Evolutionary conservation across 2,113 vertebrate genomes (phyloP).

Genomic region (Rana temporaria): DNA sequence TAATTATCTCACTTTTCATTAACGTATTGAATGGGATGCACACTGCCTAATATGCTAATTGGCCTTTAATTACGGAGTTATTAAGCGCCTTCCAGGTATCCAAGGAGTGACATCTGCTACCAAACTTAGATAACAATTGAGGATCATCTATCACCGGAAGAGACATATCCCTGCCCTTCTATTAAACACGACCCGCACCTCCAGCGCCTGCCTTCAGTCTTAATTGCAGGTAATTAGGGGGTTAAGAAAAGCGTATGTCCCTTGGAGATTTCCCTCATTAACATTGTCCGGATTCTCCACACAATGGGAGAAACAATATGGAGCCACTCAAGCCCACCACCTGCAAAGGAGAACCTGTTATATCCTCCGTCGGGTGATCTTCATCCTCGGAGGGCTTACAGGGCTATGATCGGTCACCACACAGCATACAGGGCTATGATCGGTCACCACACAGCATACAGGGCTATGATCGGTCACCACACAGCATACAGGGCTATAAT

Average conservation of each 20-base stretch:
- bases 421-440: too few relatives aligned
- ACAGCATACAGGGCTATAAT: too few relatives aligned
- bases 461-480: too few relatives aligned
- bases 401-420: too few relatives aligned
- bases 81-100: conserved; percentile 69
- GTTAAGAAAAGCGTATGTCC: conserved; percentile 27
- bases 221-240: conserved; percentile 23
- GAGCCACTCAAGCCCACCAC: too few relatives aligned
- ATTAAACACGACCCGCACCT: not conserved
- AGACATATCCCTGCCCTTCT: not conserved
- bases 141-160: conserved; percentile 43
- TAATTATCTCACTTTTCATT: conserved; percentile 72
- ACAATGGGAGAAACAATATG: too few relatives aligned
- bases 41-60: conserved; percentile 74
- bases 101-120: conserved; percentile 66
- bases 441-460: too few relatives aligned
- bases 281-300: too few relatives aligned
- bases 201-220: not conserved
- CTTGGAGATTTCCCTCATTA: too few relatives aligned
- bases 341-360: too few relatives aligned
- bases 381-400: too few relatives aligned
- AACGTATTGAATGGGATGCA: conserved; percentile 66
- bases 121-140: conserved; percentile 57
- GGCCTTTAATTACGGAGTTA: conserved; percentile 75
- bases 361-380: too few relatives aligned